Evolutionary conservation across 1,140 invertebrate genomes (phyloP).

Genomic region (Orchestia grillus): DNA sequence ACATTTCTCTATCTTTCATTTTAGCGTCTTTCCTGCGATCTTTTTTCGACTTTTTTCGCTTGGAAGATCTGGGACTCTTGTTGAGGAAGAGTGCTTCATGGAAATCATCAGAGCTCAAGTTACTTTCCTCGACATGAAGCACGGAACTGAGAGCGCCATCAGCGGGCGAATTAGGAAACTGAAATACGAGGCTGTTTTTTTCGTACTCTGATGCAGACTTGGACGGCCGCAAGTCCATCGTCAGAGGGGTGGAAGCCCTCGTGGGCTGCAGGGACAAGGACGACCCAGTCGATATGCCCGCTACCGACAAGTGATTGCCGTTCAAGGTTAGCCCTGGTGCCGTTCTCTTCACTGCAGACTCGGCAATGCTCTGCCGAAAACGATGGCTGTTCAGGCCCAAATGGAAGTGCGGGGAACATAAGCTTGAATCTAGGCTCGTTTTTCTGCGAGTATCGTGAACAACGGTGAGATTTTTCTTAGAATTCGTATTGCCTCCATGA

Average conservation of each 20-base stretch:
- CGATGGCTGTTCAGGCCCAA: slow-evolving; percentile 32
- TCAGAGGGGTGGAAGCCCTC: slow-evolving; percentile 70
- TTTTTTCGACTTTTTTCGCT: slow-evolving; percentile 66
- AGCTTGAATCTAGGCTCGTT: slow-evolving; percentile 31
- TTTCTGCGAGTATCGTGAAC: neutral
- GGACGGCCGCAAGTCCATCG: slow-evolving; percentile 69
- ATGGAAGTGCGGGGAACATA: neutral
- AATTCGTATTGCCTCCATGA: neutral
- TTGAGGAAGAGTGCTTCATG: slow-evolving; percentile 77
- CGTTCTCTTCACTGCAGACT: neutral
- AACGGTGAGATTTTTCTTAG: neutral
- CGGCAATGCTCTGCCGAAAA: slow-evolving; percentile 60
- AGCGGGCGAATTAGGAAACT: slow-evolving; percentile 76
- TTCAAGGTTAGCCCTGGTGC: neutral
- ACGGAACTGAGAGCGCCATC: slow-evolving; percentile 76
- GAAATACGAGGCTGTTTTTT: slow-evolving; percentile 74
- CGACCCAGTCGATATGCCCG: slow-evolving; percentile 53
- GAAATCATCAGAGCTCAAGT: slow-evolving; percentile 77
- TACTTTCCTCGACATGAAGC: slow-evolving; percentile 76
- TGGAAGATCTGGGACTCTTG: slow-evolving; percentile 72
- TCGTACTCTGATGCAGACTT: slow-evolving; percentile 75
- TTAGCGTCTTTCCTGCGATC: slow-evolving; percentile 66
- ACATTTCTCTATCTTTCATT: slow-evolving; percentile 60
- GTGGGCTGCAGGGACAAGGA: slow-evolving; percentile 68
- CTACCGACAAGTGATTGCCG: neutral